Evolutionary conservation across 1,140 invertebrate genomes (phyloP), one percentile per base, ranked within the genome.

Genomic region (Kradibia gibbosae): DNA sequence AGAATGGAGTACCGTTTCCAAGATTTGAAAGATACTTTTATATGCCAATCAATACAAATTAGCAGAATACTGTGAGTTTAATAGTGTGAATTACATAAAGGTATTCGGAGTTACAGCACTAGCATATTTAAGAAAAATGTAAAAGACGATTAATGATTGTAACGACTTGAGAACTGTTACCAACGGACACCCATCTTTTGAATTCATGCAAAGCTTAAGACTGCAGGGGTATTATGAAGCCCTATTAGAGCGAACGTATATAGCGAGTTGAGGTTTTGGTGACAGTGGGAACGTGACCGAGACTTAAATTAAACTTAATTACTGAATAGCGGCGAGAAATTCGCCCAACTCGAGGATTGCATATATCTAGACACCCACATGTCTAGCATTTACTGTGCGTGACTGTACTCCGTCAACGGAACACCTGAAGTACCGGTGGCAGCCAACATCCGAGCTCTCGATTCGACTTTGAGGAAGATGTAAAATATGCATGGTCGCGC

Each of bases 301-400:
- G 79, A 83, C 81, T 84, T 84, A 81, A 84, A 84, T 84, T 84
- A 84, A 84, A 76, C 83, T 84, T 84, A 84, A 84, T 84, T 84
- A 84, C 81, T 62, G 76, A 39, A 20, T 31, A 67, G 28, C 20
- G 34, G 74, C 77, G n/a, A 20, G 65, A 79, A 78, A 70, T 78
- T 78, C 45, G n/a, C 45, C 55, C 13, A 15, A 77, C 57, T 28
- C 57, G 53, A 25, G 36, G 74, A 1, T 48, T 39, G 25, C 48
- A n/a, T 53, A 60, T 78, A 28, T 39, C 60, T 42, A 5, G 17
- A n/a, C 74, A 77, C 25, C 28, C 57, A 65, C 60, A 36, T 57
- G 72, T 3, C 62, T 62, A 65, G 73, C 78, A 81, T 82, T 84
- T 78, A 81, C 83, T 82, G 82, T 84, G 81, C 81, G 78, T 75